A percentile compares a stretch with the other conserved stretches of the same genome.
Conservation (phyloP, 2,888 invertebrate genomes). For the Lithophane ornitopus region DNA sequence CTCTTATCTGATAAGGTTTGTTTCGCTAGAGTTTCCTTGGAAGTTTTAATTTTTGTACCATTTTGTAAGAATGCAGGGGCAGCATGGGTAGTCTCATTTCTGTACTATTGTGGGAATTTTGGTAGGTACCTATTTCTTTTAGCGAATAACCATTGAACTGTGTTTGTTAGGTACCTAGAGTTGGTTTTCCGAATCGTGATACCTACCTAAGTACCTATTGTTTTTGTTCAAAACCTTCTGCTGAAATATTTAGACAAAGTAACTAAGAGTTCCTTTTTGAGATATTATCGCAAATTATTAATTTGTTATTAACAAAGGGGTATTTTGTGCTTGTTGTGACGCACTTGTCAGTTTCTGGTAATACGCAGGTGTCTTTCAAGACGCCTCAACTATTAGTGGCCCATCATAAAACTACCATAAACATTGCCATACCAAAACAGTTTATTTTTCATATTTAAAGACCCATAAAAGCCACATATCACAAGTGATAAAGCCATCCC, state of each 20-base stretch:
- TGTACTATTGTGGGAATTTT: slow-evolving; percentile 17
- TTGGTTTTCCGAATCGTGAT: slow-evolving; percentile 16
- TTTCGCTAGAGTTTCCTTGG: slow-evolving; percentile 49
- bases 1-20: slow-evolving; percentile 73
- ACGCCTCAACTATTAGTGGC: slow-evolving; percentile 20
- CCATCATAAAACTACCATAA: slow-evolving; percentile 32
- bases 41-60: slow-evolving; percentile 30
- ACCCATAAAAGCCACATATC: slow-evolving; percentile 56
- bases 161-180: slow-evolving; percentile 1
- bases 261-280: neutral
- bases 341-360: neutral
- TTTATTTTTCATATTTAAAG: slow-evolving; percentile 59
- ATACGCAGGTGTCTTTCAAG: slow-evolving; percentile 6
- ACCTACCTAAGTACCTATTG: neutral
- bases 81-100: neutral
- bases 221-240: neutral
- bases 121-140: neutral
- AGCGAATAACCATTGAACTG: neutral
- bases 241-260: slow-evolving; percentile 2
- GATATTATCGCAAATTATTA: neutral
- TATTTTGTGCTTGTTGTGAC: neutral
- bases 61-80: slow-evolving; percentile 20
- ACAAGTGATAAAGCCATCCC: slow-evolving; percentile 57
- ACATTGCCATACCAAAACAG: slow-evolving; percentile 28
- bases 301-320: neutral